Conservation (phyloP, 1,140 invertebrate species). For the Hesperophylax magnus region DNA sequence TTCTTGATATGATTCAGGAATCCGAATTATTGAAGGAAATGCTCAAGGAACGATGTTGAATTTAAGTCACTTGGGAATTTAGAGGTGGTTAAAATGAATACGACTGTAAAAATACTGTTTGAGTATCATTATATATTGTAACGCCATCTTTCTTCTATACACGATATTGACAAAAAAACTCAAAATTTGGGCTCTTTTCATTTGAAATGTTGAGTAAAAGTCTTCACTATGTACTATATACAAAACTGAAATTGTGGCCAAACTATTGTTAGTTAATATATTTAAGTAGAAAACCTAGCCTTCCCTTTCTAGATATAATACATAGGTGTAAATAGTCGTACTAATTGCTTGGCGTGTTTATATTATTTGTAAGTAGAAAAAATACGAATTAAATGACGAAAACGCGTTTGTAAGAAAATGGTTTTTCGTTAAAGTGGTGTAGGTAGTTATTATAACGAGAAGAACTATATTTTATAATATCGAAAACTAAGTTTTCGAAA, state of each 20-base stretch:
- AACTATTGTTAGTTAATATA: constrained; percentile 53
- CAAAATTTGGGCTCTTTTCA: too few relatives aligned
- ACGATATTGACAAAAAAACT: too few relatives aligned
- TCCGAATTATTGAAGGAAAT: too few relatives aligned
- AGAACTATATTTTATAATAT: not conserved
- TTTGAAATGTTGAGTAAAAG: not conserved
- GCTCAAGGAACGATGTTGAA: too few relatives aligned
- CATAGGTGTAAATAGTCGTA: constrained; percentile 53
- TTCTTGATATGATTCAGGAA: too few relatives aligned
- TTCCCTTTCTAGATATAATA: constrained; percentile 51
- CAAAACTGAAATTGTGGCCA: constrained; percentile 55
- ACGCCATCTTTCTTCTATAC: too few relatives aligned
- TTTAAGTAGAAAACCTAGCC: constrained; percentile 54
- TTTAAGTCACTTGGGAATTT: too few relatives aligned
- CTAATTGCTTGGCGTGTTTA: constrained; percentile 47
- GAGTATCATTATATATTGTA: too few relatives aligned
- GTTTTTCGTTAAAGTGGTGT: not conserved
- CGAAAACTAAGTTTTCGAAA: not conserved
- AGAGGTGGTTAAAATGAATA: too few relatives aligned
- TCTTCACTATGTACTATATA: constrained; percentile 5
- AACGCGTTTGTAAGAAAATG: not conserved
- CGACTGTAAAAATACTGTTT: too few relatives aligned
- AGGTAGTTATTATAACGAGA: not conserved
- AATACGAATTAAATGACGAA: constrained; percentile 3
- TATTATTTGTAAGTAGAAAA: constrained; percentile 25